These are phyloP conservation scores for Drosophila lacicola DNA, from an alignment of 2,888 invertebrate genomes.

Conservation along the genomic window DNA sequence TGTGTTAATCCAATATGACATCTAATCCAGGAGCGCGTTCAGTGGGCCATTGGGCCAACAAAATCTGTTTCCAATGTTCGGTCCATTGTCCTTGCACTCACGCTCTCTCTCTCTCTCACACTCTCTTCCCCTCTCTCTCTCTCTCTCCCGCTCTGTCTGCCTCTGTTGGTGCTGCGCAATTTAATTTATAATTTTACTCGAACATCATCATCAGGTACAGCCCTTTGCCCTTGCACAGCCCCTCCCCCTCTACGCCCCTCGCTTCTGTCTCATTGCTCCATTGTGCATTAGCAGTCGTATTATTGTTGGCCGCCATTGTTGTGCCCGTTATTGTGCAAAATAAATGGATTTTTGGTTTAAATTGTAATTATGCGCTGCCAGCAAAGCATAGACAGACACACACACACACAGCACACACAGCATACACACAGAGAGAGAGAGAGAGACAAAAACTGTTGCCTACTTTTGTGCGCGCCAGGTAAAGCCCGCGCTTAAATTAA, in stretches of 20 bases:
- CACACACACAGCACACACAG: too few relatives aligned
- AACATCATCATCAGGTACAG: slow-evolving; percentile 42
- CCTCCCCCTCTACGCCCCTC: not conserved
- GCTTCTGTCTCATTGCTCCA: slow-evolving; percentile 22
- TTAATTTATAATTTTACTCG: slow-evolving; percentile 65
- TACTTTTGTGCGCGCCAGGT: slow-evolving; percentile 59
- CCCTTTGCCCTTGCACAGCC: not conserved
- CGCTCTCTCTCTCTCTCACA: not conserved
- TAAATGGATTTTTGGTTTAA: slow-evolving; percentile 82
- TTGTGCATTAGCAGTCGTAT: slow-evolving; percentile 62
- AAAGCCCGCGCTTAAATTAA: slow-evolving; percentile 37
- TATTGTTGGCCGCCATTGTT: slow-evolving; percentile 77
- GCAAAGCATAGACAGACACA: slow-evolving; percentile 2
- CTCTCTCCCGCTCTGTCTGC: not conserved
- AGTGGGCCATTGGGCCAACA: slow-evolving; percentile 56
- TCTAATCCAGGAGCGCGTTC: slow-evolving; percentile 44
- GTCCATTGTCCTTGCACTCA: slow-evolving; percentile 10
- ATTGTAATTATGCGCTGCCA: slow-evolving; percentile 75
- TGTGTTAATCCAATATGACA: slow-evolving; percentile 66
- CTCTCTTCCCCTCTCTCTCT: not conserved
- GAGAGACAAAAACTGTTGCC: slow-evolving; percentile 48
- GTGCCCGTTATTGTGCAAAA: slow-evolving; percentile 77
- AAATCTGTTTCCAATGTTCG: slow-evolving; percentile 50
- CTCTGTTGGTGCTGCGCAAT: slow-evolving; percentile 31
- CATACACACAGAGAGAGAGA: not conserved